Percentiles rank a stretch among this genome's conserved stretches.
phyloP scores from a whole-genome alignment of 2,113 vertebrate genomes.

The Leptobrachium ailaonicum region DNA sequence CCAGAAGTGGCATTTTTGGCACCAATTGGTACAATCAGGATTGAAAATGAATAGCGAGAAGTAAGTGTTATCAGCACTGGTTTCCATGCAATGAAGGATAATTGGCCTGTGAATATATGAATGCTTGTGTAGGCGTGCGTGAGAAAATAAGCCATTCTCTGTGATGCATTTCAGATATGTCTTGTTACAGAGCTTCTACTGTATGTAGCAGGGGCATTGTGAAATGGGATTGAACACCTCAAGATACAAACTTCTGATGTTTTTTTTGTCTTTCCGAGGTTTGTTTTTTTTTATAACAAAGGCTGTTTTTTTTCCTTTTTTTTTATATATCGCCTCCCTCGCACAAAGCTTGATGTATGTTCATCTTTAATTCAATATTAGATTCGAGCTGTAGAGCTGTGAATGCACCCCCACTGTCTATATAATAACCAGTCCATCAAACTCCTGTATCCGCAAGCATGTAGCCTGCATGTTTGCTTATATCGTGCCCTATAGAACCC shows the following conservation, averaged over 20 bases:
- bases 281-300: not conserved
- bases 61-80: conserved; percentile 26
- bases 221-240: conserved; percentile 15
- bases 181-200: conserved; percentile 22
- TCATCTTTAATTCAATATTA: not conserved
- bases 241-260: not conserved
- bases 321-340: not conserved
- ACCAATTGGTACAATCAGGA: conserved; percentile 10
- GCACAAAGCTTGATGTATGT: not conserved
- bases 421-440: not conserved
- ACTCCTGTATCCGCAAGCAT: not conserved
- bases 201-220: conserved; percentile 11
- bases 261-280: not conserved
- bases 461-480: not conserved
- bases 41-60: conserved; percentile 14
- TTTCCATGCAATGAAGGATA: conserved; percentile 38
- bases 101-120: conserved; percentile 46
- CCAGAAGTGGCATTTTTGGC: not conserved
- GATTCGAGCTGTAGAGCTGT: too few relatives aligned
- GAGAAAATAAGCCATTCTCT: conserved; percentile 47
- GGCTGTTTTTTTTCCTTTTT: not conserved
- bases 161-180: conserved; percentile 42
- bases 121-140: conserved; percentile 43
- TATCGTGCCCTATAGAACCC: conserved; percentile 11
- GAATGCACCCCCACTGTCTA: not conserved